Conservation (phyloP, 2,888 invertebrate species). For the Drosophila quinaria region DNA sequence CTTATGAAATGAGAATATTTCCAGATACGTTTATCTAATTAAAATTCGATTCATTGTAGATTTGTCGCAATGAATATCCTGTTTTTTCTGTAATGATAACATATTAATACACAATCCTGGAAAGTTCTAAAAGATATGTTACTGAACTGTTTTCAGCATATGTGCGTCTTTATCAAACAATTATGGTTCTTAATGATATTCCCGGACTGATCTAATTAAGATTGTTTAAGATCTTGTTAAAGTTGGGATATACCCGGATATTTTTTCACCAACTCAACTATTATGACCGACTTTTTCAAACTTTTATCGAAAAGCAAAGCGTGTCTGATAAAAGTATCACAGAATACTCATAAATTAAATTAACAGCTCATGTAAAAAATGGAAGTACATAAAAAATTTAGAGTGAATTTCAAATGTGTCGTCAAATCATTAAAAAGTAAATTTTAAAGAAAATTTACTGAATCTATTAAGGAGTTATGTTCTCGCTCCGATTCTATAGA, state of each 20-base stretch:
- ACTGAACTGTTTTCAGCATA: too few species aligned
- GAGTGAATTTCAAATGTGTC: constrained; percentile 29
- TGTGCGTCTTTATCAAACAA: too few species aligned
- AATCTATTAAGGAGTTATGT: neutral
- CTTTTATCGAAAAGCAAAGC: neutral
- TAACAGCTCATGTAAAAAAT: constrained; percentile 19
- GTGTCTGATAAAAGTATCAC: constrained; percentile 28
- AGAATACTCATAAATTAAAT: constrained; percentile 40
- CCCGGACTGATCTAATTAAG: neutral
- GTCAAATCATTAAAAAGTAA: constrained; percentile 19
- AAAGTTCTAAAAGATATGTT: too few species aligned
- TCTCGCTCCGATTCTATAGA: neutral
- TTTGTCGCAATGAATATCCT: too few species aligned
- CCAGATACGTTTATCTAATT: too few species aligned
- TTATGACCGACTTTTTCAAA: neutral
- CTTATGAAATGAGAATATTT: too few species aligned
- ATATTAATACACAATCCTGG: too few species aligned
- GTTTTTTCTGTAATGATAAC: too few species aligned
- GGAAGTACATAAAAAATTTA: neutral
- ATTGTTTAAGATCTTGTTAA: neutral
- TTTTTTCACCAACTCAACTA: too few species aligned
- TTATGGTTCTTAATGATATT: neutral
- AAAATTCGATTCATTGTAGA: too few species aligned
- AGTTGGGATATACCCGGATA: too few species aligned
- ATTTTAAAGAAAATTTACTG: neutral